phyloP scores from a whole-genome alignment of 2,113 vertebrate genomes.

The Ptilonorhynchus violaceus region DNA sequence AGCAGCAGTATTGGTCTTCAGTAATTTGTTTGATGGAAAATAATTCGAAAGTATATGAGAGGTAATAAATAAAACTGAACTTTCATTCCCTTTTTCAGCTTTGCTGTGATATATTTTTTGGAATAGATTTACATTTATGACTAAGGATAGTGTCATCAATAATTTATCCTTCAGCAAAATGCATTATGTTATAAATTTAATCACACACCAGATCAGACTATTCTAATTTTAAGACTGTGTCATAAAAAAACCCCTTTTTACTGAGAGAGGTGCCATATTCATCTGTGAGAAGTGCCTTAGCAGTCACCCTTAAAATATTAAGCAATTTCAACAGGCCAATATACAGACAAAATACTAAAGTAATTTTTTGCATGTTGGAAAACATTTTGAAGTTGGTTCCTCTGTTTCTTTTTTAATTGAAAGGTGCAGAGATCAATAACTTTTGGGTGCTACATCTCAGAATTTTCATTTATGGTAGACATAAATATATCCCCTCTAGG shows the following conservation, averaged over 20 bases:
- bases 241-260: not conserved
- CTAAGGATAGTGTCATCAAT: slow-evolving; percentile 19
- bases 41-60: not conserved
- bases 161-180: slow-evolving; percentile 9
- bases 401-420: not conserved
- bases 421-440: not conserved
- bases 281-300: not conserved
- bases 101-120: slow-evolving; percentile 21
- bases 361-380: not conserved
- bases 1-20: not conserved
- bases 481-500: not conserved
- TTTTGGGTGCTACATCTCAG: not conserved
- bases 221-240: slow-evolving; percentile 8
- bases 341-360: not conserved
- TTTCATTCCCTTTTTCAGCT: not conserved
- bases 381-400: not conserved
- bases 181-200: slow-evolving; percentile 25
- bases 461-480: not conserved
- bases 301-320: not conserved
- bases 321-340: not conserved
- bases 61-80: slow-evolving; percentile 8
- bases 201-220: not conserved
- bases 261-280: not conserved
- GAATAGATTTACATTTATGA: slow-evolving; percentile 37
- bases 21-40: slow-evolving; percentile 29